A percentile compares a stretch with the other conserved stretches of the same genome.
Evolutionary conservation across 1,140 invertebrate species (phyloP).

Genomic region (Sitodiplosis mosellana): DNA sequence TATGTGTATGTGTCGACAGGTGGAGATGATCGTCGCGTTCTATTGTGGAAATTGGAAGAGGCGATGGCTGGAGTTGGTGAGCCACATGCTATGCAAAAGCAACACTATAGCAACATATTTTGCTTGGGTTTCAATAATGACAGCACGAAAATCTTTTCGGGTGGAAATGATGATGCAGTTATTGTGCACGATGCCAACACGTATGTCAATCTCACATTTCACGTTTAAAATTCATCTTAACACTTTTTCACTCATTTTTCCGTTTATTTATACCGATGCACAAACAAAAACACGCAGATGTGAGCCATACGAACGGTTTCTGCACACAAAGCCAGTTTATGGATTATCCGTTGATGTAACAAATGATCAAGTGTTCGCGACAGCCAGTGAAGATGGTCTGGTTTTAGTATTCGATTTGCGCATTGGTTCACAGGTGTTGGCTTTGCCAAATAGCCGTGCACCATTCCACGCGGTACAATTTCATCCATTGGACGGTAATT

Average conservation of each 20-base stretch:
- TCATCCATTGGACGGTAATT: slow-evolving; percentile 63
- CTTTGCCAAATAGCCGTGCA: slow-evolving; percentile 42
- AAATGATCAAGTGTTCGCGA: slow-evolving; percentile 66
- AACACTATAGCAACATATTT: slow-evolving; percentile 87
- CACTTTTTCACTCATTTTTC: not conserved
- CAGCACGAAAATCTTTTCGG: slow-evolving; percentile 72
- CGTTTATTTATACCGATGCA: slow-evolving; percentile 13
- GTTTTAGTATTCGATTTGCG: slow-evolving; percentile 60
- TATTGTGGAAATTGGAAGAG: slow-evolving; percentile 74
- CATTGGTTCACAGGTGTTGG: slow-evolving; percentile 16
- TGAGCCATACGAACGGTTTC: slow-evolving; percentile 52
- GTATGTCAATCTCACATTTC: slow-evolving; percentile 33
- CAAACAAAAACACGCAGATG: too few relatives aligned
- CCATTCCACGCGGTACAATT: slow-evolving; percentile 84
- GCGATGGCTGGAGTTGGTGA: slow-evolving; percentile 41
- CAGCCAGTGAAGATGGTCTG: slow-evolving; percentile 78
- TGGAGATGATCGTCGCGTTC: slow-evolving; percentile 77
- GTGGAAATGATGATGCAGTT: slow-evolving; percentile 86
- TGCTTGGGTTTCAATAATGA: slow-evolving; percentile 67
- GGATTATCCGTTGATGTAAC: slow-evolving; percentile 69
- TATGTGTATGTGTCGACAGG: slow-evolving; percentile 30
- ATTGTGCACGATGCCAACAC: slow-evolving; percentile 67
- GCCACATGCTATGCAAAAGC: slow-evolving; percentile 54
- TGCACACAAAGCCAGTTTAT: slow-evolving; percentile 77
- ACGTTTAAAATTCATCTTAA: not conserved